Conservation (phyloP, 2,888 invertebrate genomes). For the Prosapia bicincta region DNA sequence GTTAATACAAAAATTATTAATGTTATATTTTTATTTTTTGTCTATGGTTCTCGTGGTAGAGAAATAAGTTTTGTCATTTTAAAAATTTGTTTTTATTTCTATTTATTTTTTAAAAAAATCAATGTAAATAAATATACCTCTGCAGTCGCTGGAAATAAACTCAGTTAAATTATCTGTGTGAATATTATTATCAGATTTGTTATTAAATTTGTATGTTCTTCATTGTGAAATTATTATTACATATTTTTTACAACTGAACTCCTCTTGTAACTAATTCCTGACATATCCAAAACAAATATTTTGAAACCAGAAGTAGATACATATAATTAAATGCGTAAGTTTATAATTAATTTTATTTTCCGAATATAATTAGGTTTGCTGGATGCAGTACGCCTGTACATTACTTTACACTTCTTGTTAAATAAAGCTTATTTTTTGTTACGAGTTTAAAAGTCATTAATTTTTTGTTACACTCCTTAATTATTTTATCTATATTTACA, state of each 20-base stretch:
- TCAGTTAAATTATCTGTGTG: constrained; percentile 28
- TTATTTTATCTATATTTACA: neutral
- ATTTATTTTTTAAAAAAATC: neutral
- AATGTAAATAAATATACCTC: constrained; percentile 2
- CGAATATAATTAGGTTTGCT: neutral
- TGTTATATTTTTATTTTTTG: neutral
- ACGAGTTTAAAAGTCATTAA: neutral
- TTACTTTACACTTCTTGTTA: neutral
- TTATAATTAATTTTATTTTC: neutral
- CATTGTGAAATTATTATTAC: constrained; percentile 29
- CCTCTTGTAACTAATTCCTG: neutral
- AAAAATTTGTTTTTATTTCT: neutral
- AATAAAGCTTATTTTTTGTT: constrained; percentile 2
- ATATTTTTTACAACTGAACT: constrained; percentile 25
- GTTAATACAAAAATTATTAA: neutral
- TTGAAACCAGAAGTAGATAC: neutral
- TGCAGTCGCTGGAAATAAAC: neutral
- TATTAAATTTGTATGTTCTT: constrained; percentile 28
- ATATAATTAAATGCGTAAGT: neutral
- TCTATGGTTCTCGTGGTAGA: neutral
- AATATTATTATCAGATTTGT: constrained; percentile 28
- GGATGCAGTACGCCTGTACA: neutral
- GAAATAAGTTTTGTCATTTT: neutral
- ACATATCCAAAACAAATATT: neutral
- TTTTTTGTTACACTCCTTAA: neutral